Evolutionary conservation across 2,888 invertebrate species (phyloP), one percentile per base, ranked within the genome.

Genomic region (Hybos culiciformis): DNA sequence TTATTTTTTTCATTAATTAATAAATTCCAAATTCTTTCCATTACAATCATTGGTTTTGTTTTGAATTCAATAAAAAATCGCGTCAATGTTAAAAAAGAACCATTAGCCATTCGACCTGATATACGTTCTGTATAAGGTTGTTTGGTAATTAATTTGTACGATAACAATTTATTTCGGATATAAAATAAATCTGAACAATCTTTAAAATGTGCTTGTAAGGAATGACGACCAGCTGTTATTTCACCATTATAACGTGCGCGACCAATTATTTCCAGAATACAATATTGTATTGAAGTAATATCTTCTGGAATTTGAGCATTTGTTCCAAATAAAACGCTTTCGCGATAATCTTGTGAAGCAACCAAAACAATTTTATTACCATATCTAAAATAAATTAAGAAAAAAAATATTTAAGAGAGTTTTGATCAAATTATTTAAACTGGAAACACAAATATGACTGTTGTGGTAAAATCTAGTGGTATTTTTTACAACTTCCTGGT

Each of bases 211-310:
- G 63, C 53, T 37, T 63, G 58, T 8, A 81, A 56, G 8, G 80
- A 77, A 46, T 69, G 66, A 46, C 71, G 73, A 9, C 80, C 80
- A 42, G 75, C 71, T 1, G 82, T 80, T 5, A 77, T 66, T 63
- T 82, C 80, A 1, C 87, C 84, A 50, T 73, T 72, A 49, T 70
- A 70, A 29, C 85, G 70, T 1, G 80, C 66, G 46, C 84, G 72
- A 2, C 81, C 87, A 26, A 87, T 77, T 53, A 78, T 65, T 62
- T 87, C 88, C 45, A 85, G 62, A 26, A 85, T 65, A 52, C 80
- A 77, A 56, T 80, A 87, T 46, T 77, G 76, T n/a, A 70, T 59
- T 5, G 68, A 53, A 4, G 66, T 66, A 11, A 81, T 51, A 26
- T 73, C 71, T 2, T 70, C 56, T 8, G 62, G 58, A n/a, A 57